phyloP scores from a whole-genome alignment of 2,113 vertebrate species.

The Poeciliopsis retropinna region DNA sequence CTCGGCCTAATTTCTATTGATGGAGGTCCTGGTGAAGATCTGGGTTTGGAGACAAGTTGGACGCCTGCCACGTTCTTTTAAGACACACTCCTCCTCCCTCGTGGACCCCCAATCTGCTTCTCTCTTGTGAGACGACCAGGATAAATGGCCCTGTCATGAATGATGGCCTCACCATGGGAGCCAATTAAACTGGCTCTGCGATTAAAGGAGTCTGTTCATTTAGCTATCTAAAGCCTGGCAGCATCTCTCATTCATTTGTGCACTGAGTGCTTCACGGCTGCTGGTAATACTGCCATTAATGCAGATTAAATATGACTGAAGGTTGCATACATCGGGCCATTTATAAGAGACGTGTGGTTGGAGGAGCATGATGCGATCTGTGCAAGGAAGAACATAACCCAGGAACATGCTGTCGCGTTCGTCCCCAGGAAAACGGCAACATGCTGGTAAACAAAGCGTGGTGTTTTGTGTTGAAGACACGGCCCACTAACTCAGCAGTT shows the following conservation, averaged over 20 bases:
- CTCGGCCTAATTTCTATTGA: constrained; percentile 20
- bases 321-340: constrained; percentile 10
- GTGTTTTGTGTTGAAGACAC: not conserved
- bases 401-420: not conserved
- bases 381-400: not conserved
- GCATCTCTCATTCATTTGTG: constrained; percentile 28
- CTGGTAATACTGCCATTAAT: constrained; percentile 38
- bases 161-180: constrained; percentile 70
- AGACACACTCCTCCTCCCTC: constrained; percentile 19
- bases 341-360: constrained; percentile 22
- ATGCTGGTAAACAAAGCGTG: not conserved
- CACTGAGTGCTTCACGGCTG: constrained; percentile 16
- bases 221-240: constrained; percentile 41
- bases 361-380: constrained; percentile 4
- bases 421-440: not conserved
- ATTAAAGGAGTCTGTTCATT: constrained; percentile 68
- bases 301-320: constrained; percentile 24
- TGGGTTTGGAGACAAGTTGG: constrained; percentile 36
- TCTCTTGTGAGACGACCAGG: constrained; percentile 40
- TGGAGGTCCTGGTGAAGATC: constrained; percentile 31
- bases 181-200: constrained; percentile 68
- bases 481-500: constrained; percentile 1
- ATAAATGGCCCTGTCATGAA: constrained; percentile 60
- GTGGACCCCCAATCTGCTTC: constrained; percentile 8
- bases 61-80: constrained; percentile 19